Conservation (phyloP, 2,797 vertebrate species). For the Melopsittacus undulatus region DNA sequence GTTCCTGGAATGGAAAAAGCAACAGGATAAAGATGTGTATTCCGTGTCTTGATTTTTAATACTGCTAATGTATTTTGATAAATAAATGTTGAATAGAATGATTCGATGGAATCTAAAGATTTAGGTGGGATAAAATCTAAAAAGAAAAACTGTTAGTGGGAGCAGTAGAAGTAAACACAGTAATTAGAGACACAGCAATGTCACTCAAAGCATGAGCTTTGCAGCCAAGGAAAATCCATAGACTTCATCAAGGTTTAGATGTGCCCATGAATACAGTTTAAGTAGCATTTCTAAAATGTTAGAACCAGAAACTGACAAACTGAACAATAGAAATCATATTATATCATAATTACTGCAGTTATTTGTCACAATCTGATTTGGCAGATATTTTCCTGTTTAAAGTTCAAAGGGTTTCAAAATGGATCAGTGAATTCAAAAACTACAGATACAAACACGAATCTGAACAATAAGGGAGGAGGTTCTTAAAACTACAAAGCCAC, state of each 20-base stretch:
- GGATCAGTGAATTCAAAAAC: conserved; percentile 39
- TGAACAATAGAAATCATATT: conserved; percentile 4
- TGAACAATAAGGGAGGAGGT: not conserved
- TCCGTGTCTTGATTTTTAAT: not conserved
- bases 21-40: not conserved
- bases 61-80: not conserved
- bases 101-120: not conserved
- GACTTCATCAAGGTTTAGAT: not conserved
- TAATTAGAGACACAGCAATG: not conserved
- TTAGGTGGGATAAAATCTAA: not conserved
- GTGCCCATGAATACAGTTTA: not conserved
- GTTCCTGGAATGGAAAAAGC: not conserved
- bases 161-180: not conserved
- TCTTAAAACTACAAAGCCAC: conserved; percentile 59
- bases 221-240: not conserved
- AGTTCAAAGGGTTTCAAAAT: conserved; percentile 5
- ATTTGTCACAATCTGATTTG: not conserved
- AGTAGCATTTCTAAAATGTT: not conserved
- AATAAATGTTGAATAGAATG: not conserved
- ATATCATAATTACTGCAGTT: conserved; percentile 5
- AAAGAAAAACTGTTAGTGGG: not conserved
- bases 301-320: conserved; percentile 11
- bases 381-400: not conserved
- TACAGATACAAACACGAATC: conserved; percentile 17
- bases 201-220: not conserved